These are phyloP conservation scores for Capreolus pygargus DNA, from an alignment of 2,113 vertebrate species.

Conservation along the genomic window DNA sequence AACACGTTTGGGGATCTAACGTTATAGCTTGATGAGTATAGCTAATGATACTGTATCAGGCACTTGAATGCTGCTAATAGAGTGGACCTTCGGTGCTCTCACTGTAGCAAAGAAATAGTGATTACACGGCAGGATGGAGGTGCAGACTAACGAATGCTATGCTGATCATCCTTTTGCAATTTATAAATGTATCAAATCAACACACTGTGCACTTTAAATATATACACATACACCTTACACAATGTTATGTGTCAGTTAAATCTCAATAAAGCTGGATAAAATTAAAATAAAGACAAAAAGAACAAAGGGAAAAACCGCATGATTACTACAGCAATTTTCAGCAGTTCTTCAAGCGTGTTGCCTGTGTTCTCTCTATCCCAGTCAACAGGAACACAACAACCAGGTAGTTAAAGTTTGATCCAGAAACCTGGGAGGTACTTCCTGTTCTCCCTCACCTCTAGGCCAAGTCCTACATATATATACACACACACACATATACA, in stretches of 20 bases:
- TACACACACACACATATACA: accelerated
- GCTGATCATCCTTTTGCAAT: neutral
- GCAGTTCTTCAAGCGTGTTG: neutral
- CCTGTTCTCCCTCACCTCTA: too few species aligned
- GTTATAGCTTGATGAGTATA: neutral
- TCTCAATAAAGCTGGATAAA: neutral
- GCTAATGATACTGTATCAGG: neutral
- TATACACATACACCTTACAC: neutral
- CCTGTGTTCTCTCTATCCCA: neutral
- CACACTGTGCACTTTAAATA: neutral
- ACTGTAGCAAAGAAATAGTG: neutral
- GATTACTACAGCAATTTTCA: neutral
- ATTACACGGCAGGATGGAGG: neutral
- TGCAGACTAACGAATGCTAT: neutral
- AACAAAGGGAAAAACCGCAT: neutral
- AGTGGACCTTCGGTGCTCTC: neutral
- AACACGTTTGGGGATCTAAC: neutral
- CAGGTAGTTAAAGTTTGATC: neutral
- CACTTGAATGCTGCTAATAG: neutral
- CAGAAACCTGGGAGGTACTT: too few species aligned
- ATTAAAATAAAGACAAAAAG: neutral
- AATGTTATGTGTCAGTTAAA: too few species aligned
- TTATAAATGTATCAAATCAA: neutral
- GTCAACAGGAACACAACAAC: neutral
- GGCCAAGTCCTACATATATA: neutral